Base-by-base conservation (phyloP, 1,140 invertebrate genomes). In the Magallana ariakensis region DNA sequence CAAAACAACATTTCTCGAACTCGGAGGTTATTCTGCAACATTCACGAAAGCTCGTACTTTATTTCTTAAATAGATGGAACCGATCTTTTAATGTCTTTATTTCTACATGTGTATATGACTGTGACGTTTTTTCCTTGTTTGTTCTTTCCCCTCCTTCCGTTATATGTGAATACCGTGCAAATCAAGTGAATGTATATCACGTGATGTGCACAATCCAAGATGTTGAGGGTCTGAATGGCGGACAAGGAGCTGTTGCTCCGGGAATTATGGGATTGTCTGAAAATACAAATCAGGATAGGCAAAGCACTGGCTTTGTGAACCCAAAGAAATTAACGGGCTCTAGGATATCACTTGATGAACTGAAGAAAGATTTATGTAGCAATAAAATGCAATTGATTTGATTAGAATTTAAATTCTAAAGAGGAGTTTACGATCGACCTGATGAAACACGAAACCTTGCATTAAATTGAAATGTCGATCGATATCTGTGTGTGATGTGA, bases 351-450 rank as follows among this genome's bases (percentile, higher is more conserved):
- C 22, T 75, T 26, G 66, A 75, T 75, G 66, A 19, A 75, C 66
- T 75, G 22, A 75, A 75, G 22, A 75, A 75, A 75, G 66, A 75
- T 75, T 75, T 75, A 75, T 75, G 66, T 26, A 75, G 66, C 66
- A 33, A 75, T 75, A 33, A 26, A 75, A 26, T 26, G 10, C 22
- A 19, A 26, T 46, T 26, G 66, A 75, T 26, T 75, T 75, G 13
- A 75, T 75, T 75, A 75, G 19, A 13, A 33, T 75, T 75, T 75
- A 46, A 75, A 75, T 75, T 22, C 22, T 26, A 13, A 60, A 60
- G 58, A 60, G 13, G 6, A 75, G 9, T 75, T 26, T 5, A 75
- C 15, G 66, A 11, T 13, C 22, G 66, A 26, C 66, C 19, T 75
- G 66, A 33, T 75, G 33, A 26, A 33, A 26, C 66, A 33, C 3